Evolutionary conservation across 2,797 vertebrate species (phyloP), one percentile per base, ranked within the genome.

Genomic region (Podargus strigoides): DNA sequence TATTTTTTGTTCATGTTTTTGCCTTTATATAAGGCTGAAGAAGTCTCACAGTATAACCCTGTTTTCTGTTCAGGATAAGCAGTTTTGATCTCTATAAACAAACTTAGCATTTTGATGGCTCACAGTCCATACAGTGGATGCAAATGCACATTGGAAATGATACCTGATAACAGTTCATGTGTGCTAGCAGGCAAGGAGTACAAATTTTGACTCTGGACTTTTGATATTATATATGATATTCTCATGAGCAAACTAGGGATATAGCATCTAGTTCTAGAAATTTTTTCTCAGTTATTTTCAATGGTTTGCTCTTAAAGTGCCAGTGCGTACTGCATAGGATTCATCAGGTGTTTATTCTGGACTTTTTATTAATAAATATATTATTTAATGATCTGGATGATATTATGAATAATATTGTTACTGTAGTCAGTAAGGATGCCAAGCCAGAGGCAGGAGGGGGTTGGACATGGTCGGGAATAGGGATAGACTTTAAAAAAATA

Each of bases 121-220:
- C 26, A 21, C 6, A 11, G 58, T 73, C 24, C 23, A 6, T n/a
- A 36, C 17, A 53, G 18, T 8, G 64, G 11, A 16, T 69, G 39
- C 22, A 66, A 69, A 90, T 30, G 20, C 15, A 44, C 27, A 12
- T 30, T 62, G 46, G 52, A 41, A 77, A 22, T 50, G 13, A 18
- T 14, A 32, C 10, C 55, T 62, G 28, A 1, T 11, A 37, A 7
- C 7, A 64, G 42, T 2, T 27, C 7, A 1, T 1, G 3, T 44
- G 34, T 69, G 15, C 47, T 37, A 22, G 28, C 28, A 55, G 41
- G 14, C 23, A 80, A 32, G 55, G 42, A 52, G 12, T 14, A 50
- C 36, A 24, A 8, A 12, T 67, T 66, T 23, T 60, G 10, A 26
- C 26, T 39, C 22, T 34, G 28, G 20, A 18, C n/a, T 73, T 76